Percentiles rank a stretch among this genome's conserved stretches.
phyloP scores from a whole-genome alignment of 2,888 invertebrate genomes.

The Dasysyrphus albostriatus region DNA sequence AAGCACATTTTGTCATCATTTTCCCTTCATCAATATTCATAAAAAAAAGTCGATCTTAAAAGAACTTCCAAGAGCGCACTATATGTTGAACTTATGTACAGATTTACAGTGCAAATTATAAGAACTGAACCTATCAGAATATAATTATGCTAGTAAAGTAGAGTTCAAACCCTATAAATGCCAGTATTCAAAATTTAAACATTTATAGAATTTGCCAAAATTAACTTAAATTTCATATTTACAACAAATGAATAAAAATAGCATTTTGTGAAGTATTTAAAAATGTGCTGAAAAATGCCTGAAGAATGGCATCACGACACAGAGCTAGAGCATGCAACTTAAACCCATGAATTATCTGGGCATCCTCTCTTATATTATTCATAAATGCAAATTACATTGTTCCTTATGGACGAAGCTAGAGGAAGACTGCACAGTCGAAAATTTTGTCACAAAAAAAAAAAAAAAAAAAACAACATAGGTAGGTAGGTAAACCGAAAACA shows the following conservation, averaged over 20 bases:
- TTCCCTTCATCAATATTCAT: neutral
- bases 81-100: too few species aligned
- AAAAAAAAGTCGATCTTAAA: too few species aligned
- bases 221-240: neutral
- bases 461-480: neutral
- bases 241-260: neutral
- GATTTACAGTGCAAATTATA: too few species aligned
- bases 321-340: constrained; percentile 24
- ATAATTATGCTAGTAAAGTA: too few species aligned
- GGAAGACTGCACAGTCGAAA: constrained; percentile 25
- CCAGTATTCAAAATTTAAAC: too few species aligned
- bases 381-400: constrained; percentile 76
- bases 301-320: constrained; percentile 59
- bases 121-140: too few species aligned
- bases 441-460: constrained; percentile 38
- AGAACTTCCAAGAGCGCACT: too few species aligned
- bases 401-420: constrained; percentile 54
- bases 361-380: constrained; percentile 54
- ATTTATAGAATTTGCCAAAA: neutral
- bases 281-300: constrained; percentile 56
- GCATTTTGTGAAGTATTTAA: constrained; percentile 50
- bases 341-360: constrained; percentile 68
- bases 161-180: too few species aligned
- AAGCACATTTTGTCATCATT: neutral
- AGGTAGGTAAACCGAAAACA: constrained; percentile 52